Evolutionary conservation across 2,113 vertebrate genomes (phyloP).

Genomic region (Rhinolophus sinicus): DNA sequence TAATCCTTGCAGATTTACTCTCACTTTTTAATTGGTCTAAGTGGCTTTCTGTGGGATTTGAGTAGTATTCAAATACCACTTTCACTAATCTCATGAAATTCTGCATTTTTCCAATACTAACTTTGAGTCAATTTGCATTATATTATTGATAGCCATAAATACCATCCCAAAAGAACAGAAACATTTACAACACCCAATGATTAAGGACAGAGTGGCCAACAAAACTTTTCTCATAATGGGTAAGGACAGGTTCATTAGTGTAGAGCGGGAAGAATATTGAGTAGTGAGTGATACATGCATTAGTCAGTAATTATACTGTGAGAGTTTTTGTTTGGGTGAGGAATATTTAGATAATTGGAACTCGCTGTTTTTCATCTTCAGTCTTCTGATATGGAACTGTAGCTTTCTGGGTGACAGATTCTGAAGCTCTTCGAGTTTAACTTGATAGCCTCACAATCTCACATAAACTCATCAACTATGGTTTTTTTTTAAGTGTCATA

Average conservation of each 20-base stretch:
- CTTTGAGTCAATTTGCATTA: not conserved
- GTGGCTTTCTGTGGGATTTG: conserved; percentile 10
- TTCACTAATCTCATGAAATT: not conserved
- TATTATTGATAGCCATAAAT: conserved; percentile 22
- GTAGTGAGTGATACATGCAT: not conserved
- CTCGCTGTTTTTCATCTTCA: not conserved
- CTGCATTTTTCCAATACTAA: conserved; percentile 4
- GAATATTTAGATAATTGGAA: not conserved
- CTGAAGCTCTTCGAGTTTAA: not conserved
- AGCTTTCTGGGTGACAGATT: not conserved
- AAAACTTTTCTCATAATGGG: not conserved
- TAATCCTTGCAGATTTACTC: conserved; percentile 14
- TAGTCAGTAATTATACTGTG: not conserved
- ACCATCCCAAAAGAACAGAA: not conserved
- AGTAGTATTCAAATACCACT: not conserved
- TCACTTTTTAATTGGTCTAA: not conserved
- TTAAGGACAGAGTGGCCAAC: not conserved
- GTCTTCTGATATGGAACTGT: not conserved
- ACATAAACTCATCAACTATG: not conserved
- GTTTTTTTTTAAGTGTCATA: not conserved
- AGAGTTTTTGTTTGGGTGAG: not conserved
- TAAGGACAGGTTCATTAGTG: not conserved
- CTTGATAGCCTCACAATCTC: not conserved
- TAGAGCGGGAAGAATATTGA: not conserved
- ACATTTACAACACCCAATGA: not conserved